These are phyloP conservation scores for Nansenia antarctica DNA, from an alignment of 2,113 vertebrate genomes.

Conservation along the genomic window DNA sequence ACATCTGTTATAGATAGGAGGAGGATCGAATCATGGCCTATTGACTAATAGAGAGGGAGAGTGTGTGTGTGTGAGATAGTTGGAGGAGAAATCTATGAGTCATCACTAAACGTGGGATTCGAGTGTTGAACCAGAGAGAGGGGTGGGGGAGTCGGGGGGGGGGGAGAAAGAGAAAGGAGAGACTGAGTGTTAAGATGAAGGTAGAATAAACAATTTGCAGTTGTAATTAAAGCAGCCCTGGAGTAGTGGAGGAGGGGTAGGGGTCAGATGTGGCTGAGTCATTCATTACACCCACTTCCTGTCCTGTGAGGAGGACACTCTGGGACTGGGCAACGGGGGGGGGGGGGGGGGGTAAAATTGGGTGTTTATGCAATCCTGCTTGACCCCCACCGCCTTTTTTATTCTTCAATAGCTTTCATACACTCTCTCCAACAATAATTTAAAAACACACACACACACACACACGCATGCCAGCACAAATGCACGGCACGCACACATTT, in stretches of 20 bases:
- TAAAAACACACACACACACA: background rate
- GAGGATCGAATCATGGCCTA: constrained; percentile 35
- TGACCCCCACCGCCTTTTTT: no score
- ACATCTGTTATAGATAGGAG: constrained; percentile 50
- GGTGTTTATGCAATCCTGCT: constrained; percentile 32
- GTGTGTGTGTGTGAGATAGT: constrained; percentile 47
- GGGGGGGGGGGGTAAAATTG: background rate
- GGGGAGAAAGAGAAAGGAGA: constrained; percentile 13
- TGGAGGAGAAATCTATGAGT: constrained; percentile 70
- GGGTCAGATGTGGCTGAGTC: constrained; percentile 62
- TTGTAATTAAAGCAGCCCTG: constrained; percentile 62
- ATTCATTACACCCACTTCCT: constrained; percentile 67
- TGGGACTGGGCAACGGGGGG: constrained; percentile 31
- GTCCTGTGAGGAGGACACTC: constrained; percentile 41
- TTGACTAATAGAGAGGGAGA: constrained; percentile 44
- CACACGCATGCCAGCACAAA: background rate
- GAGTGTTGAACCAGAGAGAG: constrained; percentile 22
- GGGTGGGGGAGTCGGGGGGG: constrained; percentile 9
- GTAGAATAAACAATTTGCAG: constrained; percentile 55
- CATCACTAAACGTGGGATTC: constrained; percentile 56
- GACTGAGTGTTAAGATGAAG: constrained; percentile 37
- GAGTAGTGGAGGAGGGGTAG: constrained; percentile 27
- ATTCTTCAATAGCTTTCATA: no score
- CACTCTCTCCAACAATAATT: constrained; percentile 19
- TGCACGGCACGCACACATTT: no score